These are phyloP conservation scores for Sabatieria punctata DNA, from an alignment of 2,888 invertebrate genomes.

Conservation along the genomic window DNA sequence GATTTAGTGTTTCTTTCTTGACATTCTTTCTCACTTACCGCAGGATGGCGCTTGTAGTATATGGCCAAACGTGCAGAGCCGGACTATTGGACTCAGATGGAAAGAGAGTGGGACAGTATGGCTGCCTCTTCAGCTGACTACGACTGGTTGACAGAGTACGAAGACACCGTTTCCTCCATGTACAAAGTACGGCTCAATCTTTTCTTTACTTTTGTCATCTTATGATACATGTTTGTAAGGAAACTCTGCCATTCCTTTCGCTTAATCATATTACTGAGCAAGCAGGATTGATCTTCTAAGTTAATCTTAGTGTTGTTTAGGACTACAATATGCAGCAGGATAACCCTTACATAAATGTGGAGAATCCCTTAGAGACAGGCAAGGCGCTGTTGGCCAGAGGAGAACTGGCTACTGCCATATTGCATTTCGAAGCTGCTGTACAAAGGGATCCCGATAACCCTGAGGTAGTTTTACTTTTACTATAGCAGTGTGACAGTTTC, in stretches of 20 bases:
- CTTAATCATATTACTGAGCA: no score
- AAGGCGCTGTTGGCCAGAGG: constrained; percentile 62
- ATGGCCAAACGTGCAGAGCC: constrained; percentile 17
- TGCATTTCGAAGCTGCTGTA: constrained; percentile 88
- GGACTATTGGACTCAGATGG: constrained; percentile 36
- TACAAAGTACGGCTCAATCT: constrained; percentile 21
- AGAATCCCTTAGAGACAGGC: constrained; percentile 65
- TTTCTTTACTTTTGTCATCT: no score
- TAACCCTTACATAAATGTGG: constrained; percentile 52
- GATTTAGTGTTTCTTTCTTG: constrained; percentile 15
- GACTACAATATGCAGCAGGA: constrained; percentile 62
- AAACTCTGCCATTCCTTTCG: constrained; percentile 4
- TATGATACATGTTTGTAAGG: constrained; percentile 43
- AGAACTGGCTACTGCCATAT: constrained; percentile 81
- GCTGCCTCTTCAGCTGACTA: constrained; percentile 39
- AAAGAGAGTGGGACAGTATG: constrained; percentile 39
- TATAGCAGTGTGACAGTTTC: neutral
- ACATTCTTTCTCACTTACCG: neutral
- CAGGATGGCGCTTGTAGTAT: neutral
- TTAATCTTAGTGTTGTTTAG: no score
- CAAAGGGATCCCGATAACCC: constrained; percentile 58
- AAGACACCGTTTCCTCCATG: constrained; percentile 17
- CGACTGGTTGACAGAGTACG: constrained; percentile 32
- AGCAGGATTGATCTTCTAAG: no score
- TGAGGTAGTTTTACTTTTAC: constrained; percentile 39